Evolutionary conservation across 1,140 invertebrate species (phyloP).

Genomic region (Drosophila sulfurigaster): DNA sequence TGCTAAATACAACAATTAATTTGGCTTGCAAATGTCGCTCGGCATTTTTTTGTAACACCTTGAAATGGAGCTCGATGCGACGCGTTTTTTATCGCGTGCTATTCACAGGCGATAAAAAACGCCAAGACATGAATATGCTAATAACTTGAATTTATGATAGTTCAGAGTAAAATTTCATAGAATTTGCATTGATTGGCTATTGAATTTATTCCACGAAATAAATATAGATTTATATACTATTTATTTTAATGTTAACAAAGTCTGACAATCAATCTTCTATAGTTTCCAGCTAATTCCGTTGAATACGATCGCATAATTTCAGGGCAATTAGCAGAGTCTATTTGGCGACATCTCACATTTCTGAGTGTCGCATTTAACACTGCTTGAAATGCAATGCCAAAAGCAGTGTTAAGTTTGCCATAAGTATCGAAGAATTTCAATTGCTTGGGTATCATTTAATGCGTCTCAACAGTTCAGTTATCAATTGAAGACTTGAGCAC

Average conservation of each 20-base stretch:
- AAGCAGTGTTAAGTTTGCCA: neutral
- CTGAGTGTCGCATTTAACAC: neutral
- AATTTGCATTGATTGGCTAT: constrained; percentile 26
- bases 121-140: neutral
- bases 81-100: constrained; percentile 40
- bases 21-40: constrained; percentile 36
- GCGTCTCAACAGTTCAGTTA: neutral
- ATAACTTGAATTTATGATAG: neutral
- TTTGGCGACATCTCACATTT: neutral
- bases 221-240: constrained; percentile 1
- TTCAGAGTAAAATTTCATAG: constrained; percentile 15
- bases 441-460: neutral
- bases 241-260: neutral
- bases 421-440: neutral
- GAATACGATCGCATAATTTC: neutral
- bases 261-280: neutral
- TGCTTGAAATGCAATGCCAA: neutral
- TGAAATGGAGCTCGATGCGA: neutral
- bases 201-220: constrained; percentile 9
- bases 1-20: constrained; percentile 65
- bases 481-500: constrained; percentile 19
- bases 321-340: neutral
- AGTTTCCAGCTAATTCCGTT: constrained; percentile 5
- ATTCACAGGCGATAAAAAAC: neutral
- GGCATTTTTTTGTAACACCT: constrained; percentile 52